A percentile compares a stretch with the other conserved stretches of the same genome.
These are phyloP conservation scores for Hirudo medicinalis DNA, from an alignment of 1,140 invertebrate species.

Conservation along the genomic window DNA sequence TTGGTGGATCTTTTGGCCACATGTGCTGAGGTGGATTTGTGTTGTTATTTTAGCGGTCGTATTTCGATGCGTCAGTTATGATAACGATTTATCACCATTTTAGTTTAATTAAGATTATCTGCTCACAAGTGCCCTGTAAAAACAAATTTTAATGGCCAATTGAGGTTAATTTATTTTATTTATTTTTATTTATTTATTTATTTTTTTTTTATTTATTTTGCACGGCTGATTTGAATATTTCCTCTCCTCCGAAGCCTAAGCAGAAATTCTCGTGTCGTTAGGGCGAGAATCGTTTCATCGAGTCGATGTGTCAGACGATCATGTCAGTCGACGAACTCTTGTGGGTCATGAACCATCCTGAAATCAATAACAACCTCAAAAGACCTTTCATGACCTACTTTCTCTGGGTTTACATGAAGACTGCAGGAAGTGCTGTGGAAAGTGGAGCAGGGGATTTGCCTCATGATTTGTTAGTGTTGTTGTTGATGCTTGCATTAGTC, in stretches of 20 bases:
- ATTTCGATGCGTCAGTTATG: not conserved
- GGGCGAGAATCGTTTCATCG: constrained; percentile 40
- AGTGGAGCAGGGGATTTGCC: constrained; percentile 38
- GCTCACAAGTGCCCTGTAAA: too few species aligned
- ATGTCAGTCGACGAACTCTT: constrained; percentile 36
- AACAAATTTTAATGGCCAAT: too few species aligned
- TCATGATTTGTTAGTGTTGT: constrained; percentile 28
- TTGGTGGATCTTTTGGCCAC: constrained; percentile 25
- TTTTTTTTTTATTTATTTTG: too few species aligned
- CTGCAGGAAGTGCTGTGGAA: constrained; percentile 37
- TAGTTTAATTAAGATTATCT: too few species aligned
- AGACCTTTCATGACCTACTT: constrained; percentile 36
- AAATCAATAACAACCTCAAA: constrained; percentile 35
- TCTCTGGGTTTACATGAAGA: constrained; percentile 38
- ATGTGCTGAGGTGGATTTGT: constrained; percentile 23
- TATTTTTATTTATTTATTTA: too few species aligned
- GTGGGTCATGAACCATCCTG: constrained; percentile 31
- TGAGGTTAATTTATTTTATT: too few species aligned
- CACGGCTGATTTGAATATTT: too few species aligned
- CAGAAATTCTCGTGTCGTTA: constrained; percentile 15
- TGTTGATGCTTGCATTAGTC: not conserved
- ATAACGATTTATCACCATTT: not conserved
- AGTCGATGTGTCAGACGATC: constrained; percentile 41
- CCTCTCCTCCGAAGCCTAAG: too few species aligned
- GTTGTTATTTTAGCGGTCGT: not conserved